A percentile compares a stretch with the other conserved stretches of the same genome.
Evolutionary conservation across 2,113 vertebrate species (phyloP).

Genomic region (Mus spicilegus): DNA sequence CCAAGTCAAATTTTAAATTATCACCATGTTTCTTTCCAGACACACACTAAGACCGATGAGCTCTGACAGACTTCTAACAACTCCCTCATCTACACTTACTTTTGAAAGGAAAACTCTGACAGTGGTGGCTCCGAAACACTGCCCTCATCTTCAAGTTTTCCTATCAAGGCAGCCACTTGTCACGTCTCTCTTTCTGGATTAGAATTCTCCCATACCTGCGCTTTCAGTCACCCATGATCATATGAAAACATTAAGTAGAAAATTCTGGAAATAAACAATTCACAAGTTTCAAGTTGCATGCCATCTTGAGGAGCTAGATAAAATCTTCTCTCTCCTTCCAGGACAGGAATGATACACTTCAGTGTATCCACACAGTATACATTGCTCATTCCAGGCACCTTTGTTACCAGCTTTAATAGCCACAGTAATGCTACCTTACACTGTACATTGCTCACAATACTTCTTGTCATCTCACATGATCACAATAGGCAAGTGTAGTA

Average conservation of each 20-base stretch:
- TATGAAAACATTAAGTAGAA: background rate
- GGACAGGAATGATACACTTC: background rate
- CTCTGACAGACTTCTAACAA: background rate
- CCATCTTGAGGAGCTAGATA: background rate
- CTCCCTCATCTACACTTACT: background rate
- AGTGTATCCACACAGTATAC: background rate
- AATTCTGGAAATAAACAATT: background rate
- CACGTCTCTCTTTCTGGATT: background rate
- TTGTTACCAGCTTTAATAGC: background rate
- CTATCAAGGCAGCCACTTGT: background rate
- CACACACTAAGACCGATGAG: background rate
- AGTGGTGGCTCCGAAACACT: background rate
- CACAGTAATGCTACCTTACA: background rate
- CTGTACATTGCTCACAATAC: too few species aligned
- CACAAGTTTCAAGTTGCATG: background rate
- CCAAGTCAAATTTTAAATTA: background rate
- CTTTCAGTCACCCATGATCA: background rate
- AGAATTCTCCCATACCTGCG: background rate
- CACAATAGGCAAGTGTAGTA: too few species aligned
- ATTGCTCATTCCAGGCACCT: background rate
- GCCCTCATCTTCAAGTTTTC: background rate
- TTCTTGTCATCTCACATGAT: background rate
- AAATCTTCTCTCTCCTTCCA: background rate
- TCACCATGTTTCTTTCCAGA: background rate
- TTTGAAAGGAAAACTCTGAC: constrained; percentile 7